Evolutionary conservation across 1,140 invertebrate species (phyloP), one percentile per base, ranked within the genome.

Genomic region (Archivesica marissinica): DNA sequence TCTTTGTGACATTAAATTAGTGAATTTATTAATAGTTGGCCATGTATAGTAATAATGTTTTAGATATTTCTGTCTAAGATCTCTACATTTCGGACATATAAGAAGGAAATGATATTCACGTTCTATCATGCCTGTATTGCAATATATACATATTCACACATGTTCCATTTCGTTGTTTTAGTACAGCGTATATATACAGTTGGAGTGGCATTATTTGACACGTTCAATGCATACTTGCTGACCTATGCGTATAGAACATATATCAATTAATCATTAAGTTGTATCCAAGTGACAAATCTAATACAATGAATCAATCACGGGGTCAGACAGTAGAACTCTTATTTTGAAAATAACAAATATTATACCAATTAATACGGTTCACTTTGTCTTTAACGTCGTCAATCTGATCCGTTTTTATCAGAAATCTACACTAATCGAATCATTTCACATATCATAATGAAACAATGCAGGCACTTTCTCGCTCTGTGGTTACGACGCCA

Each of bases 401-500:
- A 81, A 81, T 72, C 39, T 54, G 61, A 70, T 70, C 23, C 44
- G 2, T 30, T 38, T 13, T 81, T 70, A 81, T 81, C 78, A 20
- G 47, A 35, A 35, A 70, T 81, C 78, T 68, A 72, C 35, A 56
- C 64, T 70, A 70, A 81, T 70, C 39, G 78, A 81, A 47, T 68
- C 39, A 50, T 25, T 74, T 82, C 68, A 61, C 47, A 50, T 59
- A 74, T 23, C 9, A 59, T 41, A 74, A n/a, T 56, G 15, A 72
- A n/a, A 82, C 66, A 82, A 82, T 54, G 25, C 6, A 1, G 54
- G n/a, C 80, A 70, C 80, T 82, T 82, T 82, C 61, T 74, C 80
- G 80, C 47, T 61, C 23, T n/a, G 2, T 82, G 68, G n/a, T 44
- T 50, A 59, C 35, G 52, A 44, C 52, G 6, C 0, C n/a, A 41